These are phyloP conservation scores for Balearica regulorum DNA, from an alignment of 2,797 vertebrate species.

Conservation along the genomic window DNA sequence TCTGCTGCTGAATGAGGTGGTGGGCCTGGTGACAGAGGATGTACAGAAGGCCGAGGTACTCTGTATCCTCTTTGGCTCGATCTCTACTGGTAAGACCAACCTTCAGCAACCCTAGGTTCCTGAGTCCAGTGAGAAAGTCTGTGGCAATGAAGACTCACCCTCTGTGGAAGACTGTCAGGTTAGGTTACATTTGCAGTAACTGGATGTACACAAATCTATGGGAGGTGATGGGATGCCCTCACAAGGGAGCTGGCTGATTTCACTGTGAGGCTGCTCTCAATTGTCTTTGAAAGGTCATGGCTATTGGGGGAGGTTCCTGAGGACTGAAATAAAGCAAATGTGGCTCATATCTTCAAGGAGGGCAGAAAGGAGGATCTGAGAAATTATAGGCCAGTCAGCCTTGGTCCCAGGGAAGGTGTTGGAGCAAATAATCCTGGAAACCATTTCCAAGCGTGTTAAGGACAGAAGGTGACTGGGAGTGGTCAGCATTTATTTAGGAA, in stretches of 20 bases:
- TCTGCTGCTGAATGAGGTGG: not conserved
- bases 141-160: not conserved
- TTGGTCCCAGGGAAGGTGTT: not conserved
- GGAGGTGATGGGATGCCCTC: not conserved
- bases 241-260: not conserved
- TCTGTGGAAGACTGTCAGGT: not conserved
- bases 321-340: not conserved
- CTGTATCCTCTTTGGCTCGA: rapidly evolving
- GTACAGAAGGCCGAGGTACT: not conserved
- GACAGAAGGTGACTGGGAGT: not conserved
- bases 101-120: not conserved
- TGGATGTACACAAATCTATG: not conserved
- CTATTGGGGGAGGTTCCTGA: not conserved
- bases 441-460: not conserved
- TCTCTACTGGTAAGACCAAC: not conserved
- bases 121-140: not conserved
- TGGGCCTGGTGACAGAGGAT: not conserved
- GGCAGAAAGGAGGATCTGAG: not conserved
- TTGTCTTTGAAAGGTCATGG: not conserved
- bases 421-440: not conserved
- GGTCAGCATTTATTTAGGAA: not conserved
- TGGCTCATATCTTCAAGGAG: not conserved
- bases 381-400: not conserved
- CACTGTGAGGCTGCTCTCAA: not conserved
- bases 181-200: not conserved